Evolutionary conservation across 2,888 invertebrate species (phyloP), one percentile per base, ranked within the genome.

Genomic region (Argyresthia goedartella): DNA sequence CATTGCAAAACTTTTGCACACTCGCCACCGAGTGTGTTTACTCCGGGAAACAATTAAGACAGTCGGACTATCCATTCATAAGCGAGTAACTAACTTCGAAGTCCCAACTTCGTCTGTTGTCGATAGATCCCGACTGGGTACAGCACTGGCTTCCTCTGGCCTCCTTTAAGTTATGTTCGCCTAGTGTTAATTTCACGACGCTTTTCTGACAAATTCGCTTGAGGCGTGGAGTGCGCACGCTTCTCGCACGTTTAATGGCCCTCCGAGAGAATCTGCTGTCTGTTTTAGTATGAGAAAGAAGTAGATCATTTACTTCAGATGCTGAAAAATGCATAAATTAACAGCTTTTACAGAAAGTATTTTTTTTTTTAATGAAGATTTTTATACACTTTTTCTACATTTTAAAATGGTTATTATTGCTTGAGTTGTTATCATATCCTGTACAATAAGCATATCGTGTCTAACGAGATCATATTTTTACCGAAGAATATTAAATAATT

Each of bases 121-220:
- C 74, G 71, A 78, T 70, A 73, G 64, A 61, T 55, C 50, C 53
- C 60, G 64, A 59, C 65, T 52, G 60, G 57, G 61, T 60, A 59
- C 54, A 56, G 60, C 59, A 53, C 71, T 64, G 55, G 25, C 25
- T 25, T 25, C 25, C 70, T 62, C 73, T 69, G 58, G 64, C 63
- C 60, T 56, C 49, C 49, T 45, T 16, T 53, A 73, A 77, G 73
- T 80, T 80, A 79, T 73, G 73, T 77, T 74, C 76, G 62, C 65
- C 63, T 67, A 71, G 77, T 80, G 81, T 81, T 80, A 78, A 81
- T 81, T 78, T 79, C 73, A 67, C 65, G 69, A 67, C 65, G 72
- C 50, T 66, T 66, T 69, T 63, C 72, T 75, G 76, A 80, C 77
- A 79, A 80, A 75, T 77, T 75, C 65, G 69, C 75, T 66, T 53